These are phyloP conservation scores for Pipistrellus pipistrellus DNA, from an alignment of 2,797 vertebrate genomes.

Conservation along the genomic window DNA sequence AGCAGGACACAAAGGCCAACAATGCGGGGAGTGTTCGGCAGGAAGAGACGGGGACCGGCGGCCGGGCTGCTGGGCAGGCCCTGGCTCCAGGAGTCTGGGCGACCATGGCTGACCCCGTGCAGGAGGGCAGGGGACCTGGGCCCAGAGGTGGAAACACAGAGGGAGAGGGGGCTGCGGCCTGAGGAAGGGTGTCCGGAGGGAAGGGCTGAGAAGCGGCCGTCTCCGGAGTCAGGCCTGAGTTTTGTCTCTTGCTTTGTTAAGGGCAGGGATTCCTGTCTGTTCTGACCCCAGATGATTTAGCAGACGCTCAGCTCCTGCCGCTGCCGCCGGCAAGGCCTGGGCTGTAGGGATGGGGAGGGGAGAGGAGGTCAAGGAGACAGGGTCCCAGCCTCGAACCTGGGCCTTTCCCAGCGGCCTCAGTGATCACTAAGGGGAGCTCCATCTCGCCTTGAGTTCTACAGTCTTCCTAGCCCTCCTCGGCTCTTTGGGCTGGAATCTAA, in stretches of 20 bases:
- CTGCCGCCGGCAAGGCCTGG: too few species aligned
- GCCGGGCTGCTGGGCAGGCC: neutral
- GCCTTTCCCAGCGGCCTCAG: too few species aligned
- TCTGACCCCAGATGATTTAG: neutral
- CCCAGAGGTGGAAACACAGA: neutral
- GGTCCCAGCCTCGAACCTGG: neutral
- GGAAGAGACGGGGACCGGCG: conserved; percentile 21
- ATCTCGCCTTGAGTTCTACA: neutral
- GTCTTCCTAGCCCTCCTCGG: neutral
- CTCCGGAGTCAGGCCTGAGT: neutral
- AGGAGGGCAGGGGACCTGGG: neutral
- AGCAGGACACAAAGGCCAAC: conserved; percentile 63
- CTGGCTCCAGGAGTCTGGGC: conserved; percentile 31
- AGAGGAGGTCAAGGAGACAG: fast-evolving
- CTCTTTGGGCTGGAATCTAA: neutral
- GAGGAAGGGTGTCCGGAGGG: fast-evolving
- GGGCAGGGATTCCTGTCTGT: neutral
- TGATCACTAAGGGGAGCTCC: neutral
- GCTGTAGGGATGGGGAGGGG: fast-evolving
- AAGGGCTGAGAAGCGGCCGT: neutral
- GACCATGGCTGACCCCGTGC: neutral
- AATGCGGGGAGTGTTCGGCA: conserved; percentile 39
- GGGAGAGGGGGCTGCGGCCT: neutral
- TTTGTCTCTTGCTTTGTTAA: neutral
- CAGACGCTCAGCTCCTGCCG: fast-evolving